Evolutionary conservation across 2,888 invertebrate genomes (phyloP).

Genomic region (Apotomis capreana): DNA sequence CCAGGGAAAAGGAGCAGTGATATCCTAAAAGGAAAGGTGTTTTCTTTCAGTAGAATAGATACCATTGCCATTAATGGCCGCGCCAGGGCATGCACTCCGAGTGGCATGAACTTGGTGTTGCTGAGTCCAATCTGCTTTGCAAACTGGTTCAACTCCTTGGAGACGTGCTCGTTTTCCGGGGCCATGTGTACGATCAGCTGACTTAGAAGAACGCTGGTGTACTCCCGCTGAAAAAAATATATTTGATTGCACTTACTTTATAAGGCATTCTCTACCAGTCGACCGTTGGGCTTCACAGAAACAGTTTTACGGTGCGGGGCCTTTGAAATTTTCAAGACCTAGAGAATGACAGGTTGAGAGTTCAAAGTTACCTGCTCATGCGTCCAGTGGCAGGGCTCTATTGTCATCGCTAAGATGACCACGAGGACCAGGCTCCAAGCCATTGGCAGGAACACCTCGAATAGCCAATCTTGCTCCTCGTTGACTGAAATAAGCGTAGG

Average conservation of each 20-base stretch:
- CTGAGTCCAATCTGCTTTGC: constrained; percentile 66
- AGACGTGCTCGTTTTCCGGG: constrained; percentile 4
- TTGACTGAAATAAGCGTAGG: not conserved
- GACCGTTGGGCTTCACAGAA: too few relatives aligned
- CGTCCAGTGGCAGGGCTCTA: constrained; percentile 75
- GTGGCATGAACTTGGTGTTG: constrained; percentile 64
- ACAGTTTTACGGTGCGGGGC: too few relatives aligned
- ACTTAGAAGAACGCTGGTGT: constrained; percentile 11
- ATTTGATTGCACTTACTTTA: too few relatives aligned
- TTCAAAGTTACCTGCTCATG: constrained; percentile 59
- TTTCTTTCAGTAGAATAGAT: not conserved
- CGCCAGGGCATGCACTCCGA: constrained; percentile 66
- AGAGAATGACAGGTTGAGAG: not conserved
- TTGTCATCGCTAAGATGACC: constrained; percentile 62
- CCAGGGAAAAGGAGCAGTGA: too few relatives aligned
- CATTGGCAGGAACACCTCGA: not conserved
- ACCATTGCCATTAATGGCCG: constrained; percentile 54
- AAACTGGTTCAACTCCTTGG: constrained; percentile 60
- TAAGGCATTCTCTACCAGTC: too few relatives aligned
- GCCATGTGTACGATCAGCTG: constrained; percentile 23
- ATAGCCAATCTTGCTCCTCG: not conserved
- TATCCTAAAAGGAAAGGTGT: too few relatives aligned
- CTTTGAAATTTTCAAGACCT: not conserved
- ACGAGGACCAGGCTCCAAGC: constrained; percentile 46
- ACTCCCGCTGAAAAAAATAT: constrained; percentile 1